Conservation (phyloP, 1,140 invertebrate species). For the Macrocentrus cingulum region DNA sequence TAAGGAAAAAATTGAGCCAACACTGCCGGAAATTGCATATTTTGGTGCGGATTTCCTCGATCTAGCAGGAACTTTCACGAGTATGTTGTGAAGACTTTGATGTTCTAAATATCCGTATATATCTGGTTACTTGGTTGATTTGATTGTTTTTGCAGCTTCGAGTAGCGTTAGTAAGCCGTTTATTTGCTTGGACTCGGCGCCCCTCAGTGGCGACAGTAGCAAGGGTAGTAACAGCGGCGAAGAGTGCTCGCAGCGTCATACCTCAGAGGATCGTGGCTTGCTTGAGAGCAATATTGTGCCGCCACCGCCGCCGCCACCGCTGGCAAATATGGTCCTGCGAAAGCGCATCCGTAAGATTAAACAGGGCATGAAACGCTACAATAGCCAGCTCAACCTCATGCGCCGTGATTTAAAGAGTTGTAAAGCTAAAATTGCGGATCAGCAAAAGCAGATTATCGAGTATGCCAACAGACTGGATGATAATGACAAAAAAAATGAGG, state of each 20-base stretch:
- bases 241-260: constrained; percentile 50
- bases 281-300: constrained; percentile 64
- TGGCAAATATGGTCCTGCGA: constrained; percentile 79
- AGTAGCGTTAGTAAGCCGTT: constrained; percentile 66
- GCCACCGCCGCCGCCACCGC: constrained; percentile 78
- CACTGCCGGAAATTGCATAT: constrained; percentile 82
- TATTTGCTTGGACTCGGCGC: constrained; percentile 65
- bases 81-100: constrained; percentile 43
- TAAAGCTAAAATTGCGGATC: constrained; percentile 77
- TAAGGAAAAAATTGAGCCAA: constrained; percentile 85
- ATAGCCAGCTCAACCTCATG: constrained; percentile 74
- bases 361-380: constrained; percentile 85
- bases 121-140: neutral
- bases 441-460: constrained; percentile 81
- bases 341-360: constrained; percentile 85
- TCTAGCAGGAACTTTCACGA: constrained; percentile 68
- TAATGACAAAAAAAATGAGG: constrained; percentile 87
- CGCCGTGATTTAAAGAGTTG: constrained; percentile 75
- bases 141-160: constrained; percentile 54
- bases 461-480: constrained; percentile 81
- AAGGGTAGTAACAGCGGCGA: constrained; percentile 50
- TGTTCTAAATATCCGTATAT: constrained; percentile 4
- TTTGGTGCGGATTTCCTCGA: constrained; percentile 82
- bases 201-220: constrained; percentile 54
- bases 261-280: constrained; percentile 57